Conservation (phyloP, 2,797 vertebrate species). For the Dendrocincla tyrannina region DNA sequence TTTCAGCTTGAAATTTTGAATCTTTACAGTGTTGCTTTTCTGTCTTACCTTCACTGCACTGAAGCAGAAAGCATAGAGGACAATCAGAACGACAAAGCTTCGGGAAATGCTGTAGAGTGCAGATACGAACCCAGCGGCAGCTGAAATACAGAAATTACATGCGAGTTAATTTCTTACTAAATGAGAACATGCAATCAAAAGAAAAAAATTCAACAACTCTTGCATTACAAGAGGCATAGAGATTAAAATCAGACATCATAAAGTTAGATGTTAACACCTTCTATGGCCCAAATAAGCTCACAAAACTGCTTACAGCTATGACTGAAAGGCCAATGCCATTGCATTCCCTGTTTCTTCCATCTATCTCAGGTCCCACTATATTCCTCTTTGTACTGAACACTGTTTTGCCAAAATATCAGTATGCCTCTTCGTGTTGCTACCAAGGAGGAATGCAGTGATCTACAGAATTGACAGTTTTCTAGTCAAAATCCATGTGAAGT, state of each 20-base stretch:
- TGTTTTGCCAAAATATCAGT: background rate
- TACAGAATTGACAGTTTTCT: background rate
- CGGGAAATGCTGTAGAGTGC: constrained; percentile 88
- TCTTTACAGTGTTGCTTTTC: background rate
- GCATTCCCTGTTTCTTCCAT: background rate
- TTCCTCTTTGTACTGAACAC: background rate
- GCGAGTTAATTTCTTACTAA: background rate
- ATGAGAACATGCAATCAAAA: background rate
- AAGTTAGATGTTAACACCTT: background rate
- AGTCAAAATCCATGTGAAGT: background rate
- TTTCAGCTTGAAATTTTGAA: background rate
- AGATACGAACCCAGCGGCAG: constrained; percentile 87
- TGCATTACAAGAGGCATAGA: background rate
- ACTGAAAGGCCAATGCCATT: background rate
- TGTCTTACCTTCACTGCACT: constrained; percentile 89
- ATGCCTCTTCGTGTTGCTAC: background rate
- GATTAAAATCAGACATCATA: background rate
- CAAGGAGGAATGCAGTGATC: background rate
- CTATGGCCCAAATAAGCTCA: background rate
- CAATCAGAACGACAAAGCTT: constrained; percentile 80
- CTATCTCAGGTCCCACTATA: background rate
- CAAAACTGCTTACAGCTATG: background rate
- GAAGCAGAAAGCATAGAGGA: constrained; percentile 91
- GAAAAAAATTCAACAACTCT: background rate
- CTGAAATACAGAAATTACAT: constrained; percentile 73